Conservation (phyloP, 2,797 vertebrate genomes). For the Hafferia zeledoni region DNA sequence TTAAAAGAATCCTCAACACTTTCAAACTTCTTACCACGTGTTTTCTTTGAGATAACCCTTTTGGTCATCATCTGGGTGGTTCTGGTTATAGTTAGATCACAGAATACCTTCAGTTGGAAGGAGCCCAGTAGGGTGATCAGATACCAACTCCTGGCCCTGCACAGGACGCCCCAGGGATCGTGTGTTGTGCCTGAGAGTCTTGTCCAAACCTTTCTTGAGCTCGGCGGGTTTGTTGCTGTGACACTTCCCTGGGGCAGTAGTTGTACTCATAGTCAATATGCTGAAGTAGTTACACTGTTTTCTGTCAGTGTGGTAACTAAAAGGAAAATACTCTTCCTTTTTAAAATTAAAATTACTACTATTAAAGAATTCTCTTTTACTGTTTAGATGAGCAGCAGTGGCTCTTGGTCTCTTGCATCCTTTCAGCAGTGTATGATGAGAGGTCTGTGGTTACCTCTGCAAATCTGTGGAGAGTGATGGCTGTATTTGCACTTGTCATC, state of each 20-base stretch:
- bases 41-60: background rate
- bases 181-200: background rate
- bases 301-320: background rate
- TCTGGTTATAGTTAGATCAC: background rate
- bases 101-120: background rate
- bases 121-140: background rate
- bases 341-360: background rate
- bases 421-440: background rate
- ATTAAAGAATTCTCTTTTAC: background rate
- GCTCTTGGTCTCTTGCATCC: background rate
- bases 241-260: background rate
- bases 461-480: background rate
- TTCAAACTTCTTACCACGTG: background rate
- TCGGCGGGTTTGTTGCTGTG: background rate
- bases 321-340: background rate
- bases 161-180: background rate
- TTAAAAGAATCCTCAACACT: background rate
- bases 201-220: background rate
- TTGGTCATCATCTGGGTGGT: background rate
- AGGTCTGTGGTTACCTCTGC: background rate
- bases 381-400: background rate
- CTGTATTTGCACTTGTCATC: background rate
- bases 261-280: too few species aligned
- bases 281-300: background rate
- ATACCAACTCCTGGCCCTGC: background rate